Evolutionary conservation across 2,888 invertebrate species (phyloP).

Genomic region (Dasypolia templi): DNA sequence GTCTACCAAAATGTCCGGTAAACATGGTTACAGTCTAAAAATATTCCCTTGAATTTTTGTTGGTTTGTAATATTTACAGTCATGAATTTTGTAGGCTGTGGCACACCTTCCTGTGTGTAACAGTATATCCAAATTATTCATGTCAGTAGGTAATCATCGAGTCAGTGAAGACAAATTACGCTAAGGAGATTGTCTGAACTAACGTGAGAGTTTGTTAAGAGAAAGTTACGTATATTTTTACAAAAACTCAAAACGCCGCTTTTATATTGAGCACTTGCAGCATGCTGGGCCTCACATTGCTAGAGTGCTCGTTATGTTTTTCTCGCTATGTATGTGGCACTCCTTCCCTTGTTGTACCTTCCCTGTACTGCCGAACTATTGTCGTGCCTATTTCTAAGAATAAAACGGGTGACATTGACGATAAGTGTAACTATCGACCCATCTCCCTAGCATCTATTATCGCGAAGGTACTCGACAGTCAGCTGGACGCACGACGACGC

Average conservation of each 20-base stretch:
- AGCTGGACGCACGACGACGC: no score
- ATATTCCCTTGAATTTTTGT: constrained; percentile 24
- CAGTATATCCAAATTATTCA: constrained; percentile 46
- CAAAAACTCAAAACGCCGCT: background rate
- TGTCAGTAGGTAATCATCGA: constrained; percentile 49
- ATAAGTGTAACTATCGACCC: no score
- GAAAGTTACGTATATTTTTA: background rate
- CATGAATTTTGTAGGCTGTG: constrained; percentile 29
- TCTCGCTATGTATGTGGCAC: no score
- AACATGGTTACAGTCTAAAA: constrained; percentile 47
- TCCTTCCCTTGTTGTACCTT: no score
- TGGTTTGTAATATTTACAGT: background rate
- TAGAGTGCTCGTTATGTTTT: no score
- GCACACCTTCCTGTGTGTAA: constrained; percentile 12
- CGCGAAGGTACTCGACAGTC: no score
- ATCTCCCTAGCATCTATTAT: no score
- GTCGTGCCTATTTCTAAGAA: no score
- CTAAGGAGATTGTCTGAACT: constrained; percentile 11
- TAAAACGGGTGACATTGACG: no score
- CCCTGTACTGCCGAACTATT: no score
- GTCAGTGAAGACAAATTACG: constrained; percentile 44
- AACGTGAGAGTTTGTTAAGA: background rate
- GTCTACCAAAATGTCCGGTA: constrained; percentile 39
- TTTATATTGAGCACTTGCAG: no score
- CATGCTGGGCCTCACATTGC: no score